Conservation (phyloP, 2,113 vertebrate species). For the Archilochus colubris region DNA sequence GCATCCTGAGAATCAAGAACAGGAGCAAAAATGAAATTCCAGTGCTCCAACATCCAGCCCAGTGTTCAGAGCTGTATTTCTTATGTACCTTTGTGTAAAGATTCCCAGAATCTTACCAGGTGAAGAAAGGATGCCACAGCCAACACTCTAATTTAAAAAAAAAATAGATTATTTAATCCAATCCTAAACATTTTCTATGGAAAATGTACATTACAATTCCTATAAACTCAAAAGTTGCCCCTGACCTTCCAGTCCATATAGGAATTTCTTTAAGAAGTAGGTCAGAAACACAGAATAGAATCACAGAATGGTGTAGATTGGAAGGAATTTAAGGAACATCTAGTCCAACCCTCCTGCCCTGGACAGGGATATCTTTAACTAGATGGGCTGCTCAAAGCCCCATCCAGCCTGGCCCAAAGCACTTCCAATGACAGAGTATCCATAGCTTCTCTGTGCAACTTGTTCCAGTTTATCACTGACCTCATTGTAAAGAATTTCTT, state of each 20-base stretch:
- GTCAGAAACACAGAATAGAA: neutral
- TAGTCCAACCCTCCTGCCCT: neutral
- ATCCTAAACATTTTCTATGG: neutral
- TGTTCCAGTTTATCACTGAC: neutral
- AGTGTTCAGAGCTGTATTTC: neutral
- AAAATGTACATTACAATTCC: neutral
- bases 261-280: neutral
- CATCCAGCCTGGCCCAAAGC: neutral
- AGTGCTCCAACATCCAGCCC: neutral
- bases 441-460: no score
- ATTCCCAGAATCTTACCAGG: neutral
- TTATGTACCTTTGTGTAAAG: neutral
- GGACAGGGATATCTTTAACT: neutral
- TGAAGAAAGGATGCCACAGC: neutral
- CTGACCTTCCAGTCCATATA: neutral
- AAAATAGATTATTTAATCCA: neutral
- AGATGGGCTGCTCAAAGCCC: neutral
- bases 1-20: neutral
- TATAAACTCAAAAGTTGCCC: neutral
- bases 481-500: neutral
- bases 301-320: neutral
- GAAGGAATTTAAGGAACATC: neutral
- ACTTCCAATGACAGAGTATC: neutral
- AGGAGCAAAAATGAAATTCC: neutral
- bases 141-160: neutral